Conservation (phyloP, 2,113 vertebrate species). For the Lepisosteus oculatus region DNA sequence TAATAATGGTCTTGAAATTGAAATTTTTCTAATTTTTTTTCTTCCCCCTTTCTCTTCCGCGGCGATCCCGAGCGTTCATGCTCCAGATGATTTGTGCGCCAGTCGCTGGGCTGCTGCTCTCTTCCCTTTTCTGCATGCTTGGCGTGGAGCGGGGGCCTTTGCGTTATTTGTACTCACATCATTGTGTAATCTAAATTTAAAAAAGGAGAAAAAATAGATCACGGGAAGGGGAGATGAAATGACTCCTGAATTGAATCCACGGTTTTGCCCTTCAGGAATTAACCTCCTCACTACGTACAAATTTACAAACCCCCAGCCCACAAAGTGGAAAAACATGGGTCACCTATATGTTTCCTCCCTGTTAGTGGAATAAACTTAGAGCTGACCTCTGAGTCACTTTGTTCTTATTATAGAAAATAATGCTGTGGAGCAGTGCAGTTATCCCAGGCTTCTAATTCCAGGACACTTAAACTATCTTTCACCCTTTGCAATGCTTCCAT, state of each 20-base stretch:
- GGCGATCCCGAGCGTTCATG: too few species aligned
- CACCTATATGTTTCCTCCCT: conserved; percentile 21
- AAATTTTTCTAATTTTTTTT: conserved; percentile 91
- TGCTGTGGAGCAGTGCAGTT: conserved; percentile 8
- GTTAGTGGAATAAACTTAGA: conserved; percentile 20
- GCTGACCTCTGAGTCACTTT: conserved; percentile 31
- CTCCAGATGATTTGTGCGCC: too few species aligned
- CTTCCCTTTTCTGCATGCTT: not conserved
- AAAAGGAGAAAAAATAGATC: conserved; percentile 4
- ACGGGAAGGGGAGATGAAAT: conserved; percentile 4
- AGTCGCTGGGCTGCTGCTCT: too few species aligned
- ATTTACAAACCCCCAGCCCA: conserved; percentile 23
- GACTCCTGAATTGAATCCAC: conserved; percentile 26
- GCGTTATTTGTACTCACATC: conserved; percentile 34
- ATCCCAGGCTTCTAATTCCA: conserved; percentile 20
- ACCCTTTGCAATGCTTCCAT: conserved; percentile 13
- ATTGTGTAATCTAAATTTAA: conserved; percentile 25
- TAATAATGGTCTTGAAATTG: conserved; percentile 99
- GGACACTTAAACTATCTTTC: conserved; percentile 22
- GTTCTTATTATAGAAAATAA: conserved; percentile 30
- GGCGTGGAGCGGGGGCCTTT: conserved; percentile 12
- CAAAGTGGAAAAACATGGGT: conserved; percentile 16
- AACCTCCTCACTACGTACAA: conserved; percentile 26
- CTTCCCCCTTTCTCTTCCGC: conserved; percentile 31
- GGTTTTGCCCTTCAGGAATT: conserved; percentile 18